A percentile compares a stretch with the other conserved stretches of the same genome.
Evolutionary conservation across 2,797 vertebrate genomes (phyloP).

Genomic region (Sebastes oblongus): DNA sequence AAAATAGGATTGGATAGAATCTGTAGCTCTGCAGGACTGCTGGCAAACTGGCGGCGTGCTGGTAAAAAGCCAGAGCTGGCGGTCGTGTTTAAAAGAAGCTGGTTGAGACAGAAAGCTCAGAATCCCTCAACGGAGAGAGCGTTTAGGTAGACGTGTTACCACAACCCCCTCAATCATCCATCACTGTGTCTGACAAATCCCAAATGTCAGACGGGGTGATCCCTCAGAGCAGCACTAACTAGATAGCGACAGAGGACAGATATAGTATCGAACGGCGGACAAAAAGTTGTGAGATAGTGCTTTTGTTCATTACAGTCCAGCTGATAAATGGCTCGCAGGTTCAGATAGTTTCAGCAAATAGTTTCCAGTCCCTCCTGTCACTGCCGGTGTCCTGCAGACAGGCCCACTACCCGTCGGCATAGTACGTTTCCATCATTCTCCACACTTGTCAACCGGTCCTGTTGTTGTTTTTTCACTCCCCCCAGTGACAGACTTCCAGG

Average conservation of each 20-base stretch:
- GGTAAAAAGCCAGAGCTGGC: neutral
- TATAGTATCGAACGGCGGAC: slow-evolving; percentile 72
- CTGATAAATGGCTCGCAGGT: slow-evolving; percentile 73
- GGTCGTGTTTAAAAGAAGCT: neutral
- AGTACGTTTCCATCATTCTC: slow-evolving; percentile 36
- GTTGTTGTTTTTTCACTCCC: slow-evolving; percentile 20
- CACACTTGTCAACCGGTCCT: slow-evolving; percentile 23
- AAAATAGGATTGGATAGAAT: neutral
- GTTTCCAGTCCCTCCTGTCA: slow-evolving; percentile 42
- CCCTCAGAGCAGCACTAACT: slow-evolving; percentile 72
- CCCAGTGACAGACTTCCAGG: slow-evolving; percentile 19
- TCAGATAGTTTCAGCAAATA: slow-evolving; percentile 53
- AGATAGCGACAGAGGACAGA: slow-evolving; percentile 67
- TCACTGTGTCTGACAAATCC: slow-evolving; percentile 72
- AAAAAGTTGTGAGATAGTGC: slow-evolving; percentile 71
- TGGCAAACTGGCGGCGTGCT: neutral
- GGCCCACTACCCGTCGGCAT: slow-evolving; percentile 4
- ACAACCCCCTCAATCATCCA: slow-evolving; percentile 71
- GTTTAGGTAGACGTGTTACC: slow-evolving; percentile 66
- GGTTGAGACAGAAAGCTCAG: slow-evolving; percentile 18
- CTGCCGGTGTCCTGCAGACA: slow-evolving; percentile 14
- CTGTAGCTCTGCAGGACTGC: neutral
- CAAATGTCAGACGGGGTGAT: slow-evolving; percentile 71
- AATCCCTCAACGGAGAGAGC: slow-evolving; percentile 32
- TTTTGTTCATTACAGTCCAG: slow-evolving; percentile 76